phyloP scores from a whole-genome alignment of 2,113 vertebrate species.

The Picathartes gymnocephalus region DNA sequence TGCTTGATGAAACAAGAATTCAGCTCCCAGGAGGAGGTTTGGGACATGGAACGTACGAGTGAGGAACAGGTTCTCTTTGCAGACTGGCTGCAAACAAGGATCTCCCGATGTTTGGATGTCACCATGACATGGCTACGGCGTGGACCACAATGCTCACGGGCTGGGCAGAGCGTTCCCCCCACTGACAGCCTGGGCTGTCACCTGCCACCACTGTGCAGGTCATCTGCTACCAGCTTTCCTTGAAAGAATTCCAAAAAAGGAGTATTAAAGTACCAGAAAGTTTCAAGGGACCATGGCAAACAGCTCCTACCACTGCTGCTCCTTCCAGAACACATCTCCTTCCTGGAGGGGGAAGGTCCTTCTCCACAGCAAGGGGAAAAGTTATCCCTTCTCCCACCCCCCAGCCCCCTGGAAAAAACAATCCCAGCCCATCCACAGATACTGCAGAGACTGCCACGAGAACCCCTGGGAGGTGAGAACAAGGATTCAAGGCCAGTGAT shows the following conservation, averaged over 20 bases:
- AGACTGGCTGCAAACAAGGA: constrained; percentile 49
- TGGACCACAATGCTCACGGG: neutral
- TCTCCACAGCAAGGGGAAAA: neutral
- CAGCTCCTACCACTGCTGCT: neutral
- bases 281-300: neutral
- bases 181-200: neutral
- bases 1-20: constrained; percentile 45
- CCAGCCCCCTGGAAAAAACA: neutral
- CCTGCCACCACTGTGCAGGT: neutral
- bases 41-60: neutral
- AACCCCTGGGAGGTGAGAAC: constrained; percentile 8
- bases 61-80: constrained; percentile 40
- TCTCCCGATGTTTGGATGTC: constrained; percentile 28
- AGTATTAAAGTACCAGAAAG: neutral
- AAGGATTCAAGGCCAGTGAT: neutral
- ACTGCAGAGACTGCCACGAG: neutral
- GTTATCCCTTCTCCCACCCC: neutral
- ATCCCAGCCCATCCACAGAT: neutral
- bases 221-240: neutral
- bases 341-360: neutral
- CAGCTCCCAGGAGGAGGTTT: neutral
- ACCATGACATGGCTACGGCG: neutral
- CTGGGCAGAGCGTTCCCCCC: neutral
- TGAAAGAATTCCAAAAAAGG: neutral
- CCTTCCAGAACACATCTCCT: neutral